Base-by-base conservation (phyloP, 2,888 invertebrate species). In the Macrophya annulata region DNA sequence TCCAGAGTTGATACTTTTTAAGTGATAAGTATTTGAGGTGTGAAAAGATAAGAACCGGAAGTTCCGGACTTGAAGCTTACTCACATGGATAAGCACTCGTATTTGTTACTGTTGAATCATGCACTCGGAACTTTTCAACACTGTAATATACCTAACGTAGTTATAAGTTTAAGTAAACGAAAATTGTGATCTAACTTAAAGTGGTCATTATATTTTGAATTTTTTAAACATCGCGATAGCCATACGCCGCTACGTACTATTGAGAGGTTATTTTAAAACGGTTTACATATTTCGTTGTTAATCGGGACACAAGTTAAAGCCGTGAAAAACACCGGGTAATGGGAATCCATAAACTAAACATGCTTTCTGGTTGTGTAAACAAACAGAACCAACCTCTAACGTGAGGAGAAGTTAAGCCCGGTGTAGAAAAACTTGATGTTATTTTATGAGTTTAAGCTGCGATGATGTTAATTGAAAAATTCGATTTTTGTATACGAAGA, bases 341-440 rank as follows among this genome's bases (percentile, higher is more conserved):
- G 43, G 6, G 43, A 43, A 51, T 68, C 76, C 25, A 43, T 51
- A 71, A 62, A 68, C 62, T 83, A 83, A 83, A 83, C 83, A 68
- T 45, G 83, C 83, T 83, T 71, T 62, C 51, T 71, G 43, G 71
- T 48, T 17, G 71, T 17, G 68, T 83, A 83, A 83, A 83, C 83
- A 83, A 83, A 83, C 83, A 40, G 68, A 25, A 6, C 15, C 68
- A 37, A 68, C 25, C 17, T 68, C 31, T n/a, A 43, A 31, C 31
- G 31, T 43, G 40, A 37, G 65, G 62, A 25, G 25, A 62, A 25
- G 62, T 62, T 83, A 37, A 68, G 37, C 37, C 68, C 68, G 25
- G 4, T 12, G 37, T 25, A 68, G 55, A 55, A 55, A 17, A 55
- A 55, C 55, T 51, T n/a, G 55, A 8, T 8, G 55, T 55, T 55